Conservation (phyloP, 2,113 vertebrate genomes). For the Vidua macroura region DNA sequence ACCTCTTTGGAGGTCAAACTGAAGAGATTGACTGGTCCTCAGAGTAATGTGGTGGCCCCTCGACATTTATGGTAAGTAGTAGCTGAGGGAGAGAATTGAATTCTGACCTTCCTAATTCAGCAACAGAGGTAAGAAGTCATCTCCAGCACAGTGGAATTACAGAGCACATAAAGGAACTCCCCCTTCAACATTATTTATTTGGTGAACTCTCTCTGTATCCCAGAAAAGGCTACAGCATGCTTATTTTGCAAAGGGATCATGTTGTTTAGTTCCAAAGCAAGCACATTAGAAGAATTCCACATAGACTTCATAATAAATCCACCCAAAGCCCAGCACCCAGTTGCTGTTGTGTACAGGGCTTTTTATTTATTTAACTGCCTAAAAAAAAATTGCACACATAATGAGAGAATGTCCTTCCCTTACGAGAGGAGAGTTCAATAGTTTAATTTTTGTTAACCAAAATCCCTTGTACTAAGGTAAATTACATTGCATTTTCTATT, state of each 20-base stretch:
- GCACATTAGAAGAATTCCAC: constrained; percentile 72
- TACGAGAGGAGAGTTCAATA: constrained; percentile 82
- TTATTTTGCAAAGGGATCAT: constrained; percentile 73
- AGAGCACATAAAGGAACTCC: constrained; percentile 37
- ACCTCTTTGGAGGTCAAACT: constrained; percentile 43
- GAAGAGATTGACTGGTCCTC: constrained; percentile 42
- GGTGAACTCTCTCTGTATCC: constrained; percentile 56
- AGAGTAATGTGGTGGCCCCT: constrained; percentile 49
- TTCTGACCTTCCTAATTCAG: constrained; percentile 24
- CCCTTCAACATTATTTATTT: constrained; percentile 73
- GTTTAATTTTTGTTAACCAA: constrained; percentile 87
- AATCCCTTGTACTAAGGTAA: constrained; percentile 85
- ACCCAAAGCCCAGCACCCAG: constrained; percentile 60
- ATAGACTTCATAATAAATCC: constrained; percentile 75
- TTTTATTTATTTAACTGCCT: constrained; percentile 65
- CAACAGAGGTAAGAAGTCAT: constrained; percentile 42
- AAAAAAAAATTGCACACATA: constrained; percentile 35
- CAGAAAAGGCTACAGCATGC: constrained; percentile 48
- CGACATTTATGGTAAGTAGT: background rate
- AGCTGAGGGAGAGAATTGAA: constrained; percentile 39
- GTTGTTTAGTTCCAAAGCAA: constrained; percentile 76
- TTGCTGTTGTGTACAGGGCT: constrained; percentile 26
- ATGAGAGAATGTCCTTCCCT: constrained; percentile 76
- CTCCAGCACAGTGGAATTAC: constrained; percentile 32
- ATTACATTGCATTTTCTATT: constrained; percentile 86